Evolutionary conservation across 2,888 invertebrate species (phyloP).

Genomic region (Schizaphis graminum): DNA sequence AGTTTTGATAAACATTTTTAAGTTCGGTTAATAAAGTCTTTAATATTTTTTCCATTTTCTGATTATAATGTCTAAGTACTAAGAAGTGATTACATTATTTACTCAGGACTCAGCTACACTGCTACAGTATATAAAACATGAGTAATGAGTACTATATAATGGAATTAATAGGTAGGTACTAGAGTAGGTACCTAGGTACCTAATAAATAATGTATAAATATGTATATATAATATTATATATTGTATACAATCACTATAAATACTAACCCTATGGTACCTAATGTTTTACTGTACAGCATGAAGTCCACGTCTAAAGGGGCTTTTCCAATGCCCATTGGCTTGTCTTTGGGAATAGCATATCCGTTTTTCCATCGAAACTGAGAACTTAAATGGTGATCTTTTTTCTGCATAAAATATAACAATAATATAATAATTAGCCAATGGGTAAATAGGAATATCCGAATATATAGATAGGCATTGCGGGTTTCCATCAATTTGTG

Average conservation of each 20-base stretch:
- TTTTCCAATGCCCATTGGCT: conserved; percentile 76
- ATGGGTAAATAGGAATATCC: not conserved
- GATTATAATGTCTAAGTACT: too few species aligned
- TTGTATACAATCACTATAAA: not conserved
- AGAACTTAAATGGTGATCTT: conserved; percentile 76
- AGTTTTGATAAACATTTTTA: too few species aligned
- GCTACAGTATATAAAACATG: too few species aligned
- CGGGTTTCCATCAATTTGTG: not conserved
- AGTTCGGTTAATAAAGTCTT: too few species aligned
- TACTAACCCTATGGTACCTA: conserved; percentile 74
- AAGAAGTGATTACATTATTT: too few species aligned
- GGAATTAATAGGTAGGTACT: too few species aligned
- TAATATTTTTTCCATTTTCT: too few species aligned
- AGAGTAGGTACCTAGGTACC: too few species aligned
- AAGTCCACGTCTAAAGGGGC: conserved; percentile 76
- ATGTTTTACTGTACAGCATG: conserved; percentile 74
- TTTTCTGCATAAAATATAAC: conserved; percentile 70
- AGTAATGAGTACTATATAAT: too few species aligned
- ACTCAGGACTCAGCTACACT: too few species aligned
- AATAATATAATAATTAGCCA: not conserved
- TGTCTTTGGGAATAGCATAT: conserved; percentile 75
- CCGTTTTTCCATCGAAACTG: conserved; percentile 80
- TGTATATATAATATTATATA: too few species aligned
- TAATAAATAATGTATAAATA: too few species aligned
- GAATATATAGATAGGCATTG: not conserved